phyloP scores from a whole-genome alignment of 2,797 vertebrate species.

The Sus cebifrons region DNA sequence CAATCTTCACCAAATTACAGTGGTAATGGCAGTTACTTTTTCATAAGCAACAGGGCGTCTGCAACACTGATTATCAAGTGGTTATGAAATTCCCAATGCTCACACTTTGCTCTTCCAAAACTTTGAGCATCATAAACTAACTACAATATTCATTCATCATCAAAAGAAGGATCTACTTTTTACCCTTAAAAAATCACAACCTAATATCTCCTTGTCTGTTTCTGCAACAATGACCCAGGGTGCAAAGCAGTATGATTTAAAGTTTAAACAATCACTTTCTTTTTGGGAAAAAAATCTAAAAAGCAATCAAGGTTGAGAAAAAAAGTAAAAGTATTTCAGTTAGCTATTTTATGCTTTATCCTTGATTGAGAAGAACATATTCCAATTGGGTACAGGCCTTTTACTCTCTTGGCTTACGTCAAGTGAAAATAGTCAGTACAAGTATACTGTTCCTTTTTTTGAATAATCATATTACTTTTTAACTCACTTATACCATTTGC shows the following conservation, averaged over 20 bases:
- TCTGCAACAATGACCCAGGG: not conserved
- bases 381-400: not conserved
- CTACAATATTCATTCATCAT: conserved; percentile 64
- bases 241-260: conserved; percentile 25
- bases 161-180: conserved; percentile 31
- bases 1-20: conserved; percentile 66
- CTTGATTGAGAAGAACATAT: conserved; percentile 38
- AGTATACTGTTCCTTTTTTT: not conserved
- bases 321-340: not conserved
- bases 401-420: not conserved
- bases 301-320: conserved; percentile 3
- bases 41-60: conserved; percentile 61
- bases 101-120: conserved; percentile 49
- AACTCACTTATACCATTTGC: not conserved
- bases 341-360: not conserved
- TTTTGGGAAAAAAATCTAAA: not conserved
- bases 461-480: not conserved
- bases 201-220: conserved; percentile 36
- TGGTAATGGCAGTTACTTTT: conserved; percentile 63
- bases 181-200: conserved; percentile 28
- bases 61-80: conserved; percentile 74
- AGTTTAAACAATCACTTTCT: not conserved
- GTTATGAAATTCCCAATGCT: conserved; percentile 68
- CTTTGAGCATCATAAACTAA: conserved; percentile 66
- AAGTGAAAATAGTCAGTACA: not conserved